Evolutionary conservation across 2,113 vertebrate species (phyloP).

Genomic region (Tetrao urogallus): DNA sequence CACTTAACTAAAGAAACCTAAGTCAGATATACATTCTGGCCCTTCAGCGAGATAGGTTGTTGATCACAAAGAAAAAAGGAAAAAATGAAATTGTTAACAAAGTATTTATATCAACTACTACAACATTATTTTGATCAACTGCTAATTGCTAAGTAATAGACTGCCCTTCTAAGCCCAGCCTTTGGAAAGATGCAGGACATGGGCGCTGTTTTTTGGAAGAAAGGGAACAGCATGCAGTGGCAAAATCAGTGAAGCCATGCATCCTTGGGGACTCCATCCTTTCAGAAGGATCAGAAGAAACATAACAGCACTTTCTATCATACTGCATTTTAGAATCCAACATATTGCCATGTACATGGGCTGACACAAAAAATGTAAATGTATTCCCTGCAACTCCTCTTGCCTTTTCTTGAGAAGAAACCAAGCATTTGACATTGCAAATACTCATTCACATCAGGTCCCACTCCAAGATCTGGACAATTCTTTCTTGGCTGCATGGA

Average conservation of each 20-base stretch:
- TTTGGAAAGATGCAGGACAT: not conserved
- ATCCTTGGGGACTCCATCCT: not conserved
- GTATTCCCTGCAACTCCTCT: not conserved
- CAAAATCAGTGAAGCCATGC: not conserved
- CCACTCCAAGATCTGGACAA: not conserved
- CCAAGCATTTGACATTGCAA: not conserved
- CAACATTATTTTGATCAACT: not conserved
- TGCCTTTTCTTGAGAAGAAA: not conserved
- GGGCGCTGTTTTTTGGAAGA: not conserved
- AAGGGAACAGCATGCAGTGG: not conserved
- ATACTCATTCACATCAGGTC: not conserved
- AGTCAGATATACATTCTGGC: not conserved
- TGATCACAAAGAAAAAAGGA: not conserved
- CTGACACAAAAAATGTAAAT: not conserved
- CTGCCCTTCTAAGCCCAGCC: not conserved
- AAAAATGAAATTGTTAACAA: not conserved
- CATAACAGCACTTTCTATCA: accelerated
- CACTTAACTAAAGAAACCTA: not conserved
- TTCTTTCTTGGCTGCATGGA: not conserved
- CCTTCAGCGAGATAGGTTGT: not conserved
- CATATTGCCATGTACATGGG: not conserved
- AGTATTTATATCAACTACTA: not conserved
- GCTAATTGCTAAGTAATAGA: not conserved
- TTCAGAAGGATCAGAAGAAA: not conserved
- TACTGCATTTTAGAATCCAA: not conserved